Evolutionary conservation across 30 jellyfish, hydroid and myxozoan genomes (phyloP).

Genomic region (Aurelia aurita): DNA sequence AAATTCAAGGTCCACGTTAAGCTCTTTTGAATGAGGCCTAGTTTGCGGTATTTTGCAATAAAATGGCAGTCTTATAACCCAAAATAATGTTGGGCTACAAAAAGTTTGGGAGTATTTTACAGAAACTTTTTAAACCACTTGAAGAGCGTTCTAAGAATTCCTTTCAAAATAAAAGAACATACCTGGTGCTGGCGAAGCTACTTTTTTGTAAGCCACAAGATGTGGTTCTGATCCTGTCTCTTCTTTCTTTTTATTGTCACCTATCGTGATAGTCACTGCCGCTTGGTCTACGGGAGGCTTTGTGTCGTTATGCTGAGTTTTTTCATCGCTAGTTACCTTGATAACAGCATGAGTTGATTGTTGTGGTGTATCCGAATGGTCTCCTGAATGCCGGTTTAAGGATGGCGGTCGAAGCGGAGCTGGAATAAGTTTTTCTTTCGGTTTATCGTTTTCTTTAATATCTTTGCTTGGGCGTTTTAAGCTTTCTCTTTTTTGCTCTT

Average conservation of each 20-base stretch:
- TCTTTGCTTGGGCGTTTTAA: background rate
- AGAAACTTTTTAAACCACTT: no score
- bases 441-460: background rate
- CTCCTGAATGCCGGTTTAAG: conserved; percentile 25
- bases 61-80: no score
- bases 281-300: conserved; percentile 25
- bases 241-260: conserved; percentile 13
- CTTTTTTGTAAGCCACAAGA: conserved; percentile 43
- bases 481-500: conserved; percentile 57
- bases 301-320: background rate
- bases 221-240: conserved; percentile 27
- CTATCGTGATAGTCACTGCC: background rate
- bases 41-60: no score
- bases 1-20: no score
- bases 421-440: conserved; percentile 20
- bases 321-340: conserved; percentile 15
- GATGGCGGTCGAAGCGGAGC: conserved; percentile 65
- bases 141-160: no score
- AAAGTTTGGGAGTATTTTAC: no score
- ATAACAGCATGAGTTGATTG: conserved; percentile 12
- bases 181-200: conserved; percentile 36
- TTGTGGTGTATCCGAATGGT: background rate
- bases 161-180: no score
- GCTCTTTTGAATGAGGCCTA: no score
- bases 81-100: no score